Evolutionary conservation across 1,140 invertebrate genomes (phyloP).

Genomic region (Pogonomyrmex californicus): DNA sequence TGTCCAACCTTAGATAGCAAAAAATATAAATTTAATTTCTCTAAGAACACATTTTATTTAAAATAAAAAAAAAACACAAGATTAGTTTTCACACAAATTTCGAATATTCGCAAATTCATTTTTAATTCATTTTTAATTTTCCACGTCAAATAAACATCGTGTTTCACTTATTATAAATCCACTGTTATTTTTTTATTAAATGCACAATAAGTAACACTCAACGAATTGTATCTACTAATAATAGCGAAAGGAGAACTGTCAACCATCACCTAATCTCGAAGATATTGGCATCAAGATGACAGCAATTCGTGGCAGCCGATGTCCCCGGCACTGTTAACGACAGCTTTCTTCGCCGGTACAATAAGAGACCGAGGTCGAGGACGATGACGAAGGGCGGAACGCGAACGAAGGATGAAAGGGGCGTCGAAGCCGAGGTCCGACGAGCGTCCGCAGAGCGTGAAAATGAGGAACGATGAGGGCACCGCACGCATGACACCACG

Average conservation of each 20-base stretch:
- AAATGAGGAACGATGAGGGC: slow-evolving; percentile 73
- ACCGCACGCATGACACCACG: slow-evolving; percentile 26
- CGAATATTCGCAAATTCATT: background rate
- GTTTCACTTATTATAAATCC: background rate
- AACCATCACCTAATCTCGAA: background rate
- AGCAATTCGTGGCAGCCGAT: background rate
- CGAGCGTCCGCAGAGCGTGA: slow-evolving; percentile 61
- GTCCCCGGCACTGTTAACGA: background rate
- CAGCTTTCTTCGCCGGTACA: slow-evolving; percentile 28
- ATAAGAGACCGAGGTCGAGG: slow-evolving; percentile 19
- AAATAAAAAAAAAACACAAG: background rate
- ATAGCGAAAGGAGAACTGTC: slow-evolving; percentile 6
- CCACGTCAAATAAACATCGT: background rate
- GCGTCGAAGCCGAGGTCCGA: background rate
- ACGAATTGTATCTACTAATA: background rate
- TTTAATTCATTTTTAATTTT: slow-evolving; percentile 13
- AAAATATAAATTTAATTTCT: background rate
- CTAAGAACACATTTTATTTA: background rate
- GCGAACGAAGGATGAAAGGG: slow-evolving; percentile 8
- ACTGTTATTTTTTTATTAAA: background rate
- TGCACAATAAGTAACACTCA: background rate
- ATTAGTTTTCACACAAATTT: background rate
- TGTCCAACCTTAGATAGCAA: background rate
- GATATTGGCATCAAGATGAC: background rate
- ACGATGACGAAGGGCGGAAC: slow-evolving; percentile 33